Evolutionary conservation across 2,888 invertebrate genomes (phyloP), one percentile per base, ranked within the genome.

Genomic region (Tipula helvola): DNA sequence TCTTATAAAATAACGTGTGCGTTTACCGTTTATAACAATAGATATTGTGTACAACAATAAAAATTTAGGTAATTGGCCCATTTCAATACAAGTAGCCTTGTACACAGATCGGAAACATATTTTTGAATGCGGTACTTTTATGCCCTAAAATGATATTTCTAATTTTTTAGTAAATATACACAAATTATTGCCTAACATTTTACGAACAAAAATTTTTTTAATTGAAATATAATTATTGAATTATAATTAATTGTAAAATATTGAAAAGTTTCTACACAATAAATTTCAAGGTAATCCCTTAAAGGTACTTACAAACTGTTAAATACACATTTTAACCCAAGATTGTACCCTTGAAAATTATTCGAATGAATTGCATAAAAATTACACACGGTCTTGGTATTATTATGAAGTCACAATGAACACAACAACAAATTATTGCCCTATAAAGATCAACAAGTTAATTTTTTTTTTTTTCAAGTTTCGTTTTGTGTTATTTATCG

Each of bases 251-350:
- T 71, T 71, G 71, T 18, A 71, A 71, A 71, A 71, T 71, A 71
- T 71, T 71, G 71, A 71, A 71, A 71, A 71, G 28, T 28, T 28
- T 28, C 1, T 71, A 28, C n/a, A 10, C n/a, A n/a, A 52, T 52
- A 71, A 28, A 52, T 52, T 52, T 71, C 71, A 71, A 71, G 71
- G 71, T 71, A 71, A 71, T 71, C 71, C 71, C 71, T 71, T 71
- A 71, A 71, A 71, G 71, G 71, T 71, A 71, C 71, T 71, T 71
- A 71, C 71, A 71, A 57, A 71, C 71, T 71, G 71, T 71, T 71
- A 71, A 71, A 28, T 57, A 57, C 18, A 18, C 71, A 10, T 71
- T 71, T 71, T 71, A 71, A 71, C 71, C 71, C 28, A 71, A 71
- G 10, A 71, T 10, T 52, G n/a, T 52, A n/a, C 71, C 71, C 71